Evolutionary conservation across 2,797 vertebrate species (phyloP), one percentile per base, ranked within the genome.

Genomic region (Paguma larvata): DNA sequence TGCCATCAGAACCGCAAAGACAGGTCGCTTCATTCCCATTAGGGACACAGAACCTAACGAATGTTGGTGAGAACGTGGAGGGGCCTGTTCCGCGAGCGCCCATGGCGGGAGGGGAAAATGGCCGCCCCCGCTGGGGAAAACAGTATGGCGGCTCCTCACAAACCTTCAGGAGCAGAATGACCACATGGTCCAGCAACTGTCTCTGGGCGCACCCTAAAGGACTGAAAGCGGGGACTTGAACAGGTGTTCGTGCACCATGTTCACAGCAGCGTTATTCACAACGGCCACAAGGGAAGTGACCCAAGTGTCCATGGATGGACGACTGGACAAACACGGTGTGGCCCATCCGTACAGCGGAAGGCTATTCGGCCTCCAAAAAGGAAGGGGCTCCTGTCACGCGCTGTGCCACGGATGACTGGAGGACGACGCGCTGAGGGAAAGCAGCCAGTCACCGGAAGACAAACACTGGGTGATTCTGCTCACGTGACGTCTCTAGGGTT

Each of bases 21-120:
- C 46, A n/a, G 4, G n/a, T 1, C 41, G 12, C n/a, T 2, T 62
- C 4, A 41, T 6, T 59, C 9, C 32, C 51, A 10, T 34, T 18
- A 16, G 70, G 48, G 0, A 18, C 18, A 21, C 9, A 19, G 62
- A 51, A 14, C n/a, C 34, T 6, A 11, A 6, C 23, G 16, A 6
- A 51, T 0, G 11, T 3, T 38, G 7, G n/a, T 3, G 30, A 48
- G 13, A 62, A 41, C 3, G 18, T 21, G 8, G 84, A 77, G 56
- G 32, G 51, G 1, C 0, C 0, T 38, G 30, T 12, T 4, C 6
- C 32, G 6, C 0, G 5, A 2, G 12, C 6, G 0, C 46, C 4
- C 38, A 10, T 6, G 23, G 18, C 32, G 21, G 79, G 15, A 41
- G 68, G 5, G 15, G 3, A 4, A 53, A 62, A 12, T 25, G 5